Evolutionary conservation across 1,140 invertebrate species (phyloP).

Genomic region (Papilio polytes): DNA sequence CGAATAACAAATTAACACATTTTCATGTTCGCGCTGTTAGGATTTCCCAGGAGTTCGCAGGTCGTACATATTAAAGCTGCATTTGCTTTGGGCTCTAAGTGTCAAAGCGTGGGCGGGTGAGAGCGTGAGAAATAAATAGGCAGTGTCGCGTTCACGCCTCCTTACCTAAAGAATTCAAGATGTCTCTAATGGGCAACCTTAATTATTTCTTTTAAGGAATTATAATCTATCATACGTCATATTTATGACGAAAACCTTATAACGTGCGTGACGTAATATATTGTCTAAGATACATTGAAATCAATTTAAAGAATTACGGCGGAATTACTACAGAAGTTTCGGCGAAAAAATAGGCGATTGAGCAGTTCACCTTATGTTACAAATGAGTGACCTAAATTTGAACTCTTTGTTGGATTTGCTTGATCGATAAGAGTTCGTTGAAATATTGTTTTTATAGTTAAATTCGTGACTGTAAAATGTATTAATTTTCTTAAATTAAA

Average conservation of each 20-base stretch:
- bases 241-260: neutral
- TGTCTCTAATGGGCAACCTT: conserved; percentile 48
- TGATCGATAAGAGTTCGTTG: no score
- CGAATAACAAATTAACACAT: conserved; percentile 27
- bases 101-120: conserved; percentile 68
- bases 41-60: conserved; percentile 46
- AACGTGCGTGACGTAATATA: neutral
- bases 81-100: conserved; percentile 55
- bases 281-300: no score
- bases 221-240: neutral
- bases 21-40: conserved; percentile 33
- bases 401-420: no score
- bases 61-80: conserved; percentile 52
- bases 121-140: conserved; percentile 80
- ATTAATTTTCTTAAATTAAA: neutral
- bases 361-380: no score
- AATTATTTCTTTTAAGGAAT: conserved; percentile 1
- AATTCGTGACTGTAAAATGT: neutral
- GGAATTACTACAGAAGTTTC: neutral
- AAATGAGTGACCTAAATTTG: neutral
- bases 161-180: conserved; percentile 53
- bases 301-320: neutral
- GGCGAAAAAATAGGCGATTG: neutral
- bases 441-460: neutral
- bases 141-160: conserved; percentile 68